Evolutionary conservation across 1,140 invertebrate species (phyloP).

Genomic region (Brachionus angularis): DNA sequence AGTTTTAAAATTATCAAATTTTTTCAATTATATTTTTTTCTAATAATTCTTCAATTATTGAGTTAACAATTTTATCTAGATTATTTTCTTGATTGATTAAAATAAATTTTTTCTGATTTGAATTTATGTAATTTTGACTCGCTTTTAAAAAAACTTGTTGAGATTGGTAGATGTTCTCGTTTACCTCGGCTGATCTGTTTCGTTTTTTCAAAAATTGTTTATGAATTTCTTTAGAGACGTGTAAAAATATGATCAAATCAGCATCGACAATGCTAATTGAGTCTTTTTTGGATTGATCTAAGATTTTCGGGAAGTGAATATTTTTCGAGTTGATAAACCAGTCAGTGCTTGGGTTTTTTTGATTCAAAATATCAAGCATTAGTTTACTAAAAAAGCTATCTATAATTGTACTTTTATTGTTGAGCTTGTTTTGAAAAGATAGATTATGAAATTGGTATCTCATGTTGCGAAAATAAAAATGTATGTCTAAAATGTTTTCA

Average conservation of each 20-base stretch:
- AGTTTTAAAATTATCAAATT: neutral
- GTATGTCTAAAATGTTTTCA: conserved; percentile 10
- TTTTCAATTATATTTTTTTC: conserved; percentile 1
- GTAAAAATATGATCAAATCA: conserved; percentile 6
- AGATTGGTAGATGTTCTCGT: conserved; percentile 8
- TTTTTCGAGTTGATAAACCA: conserved; percentile 18
- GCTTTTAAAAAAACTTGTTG: neutral
- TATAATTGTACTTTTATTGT: conserved; percentile 1
- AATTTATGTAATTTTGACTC: neutral
- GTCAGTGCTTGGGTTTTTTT: neutral
- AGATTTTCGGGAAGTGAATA: neutral
- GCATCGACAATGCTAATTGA: neutral
- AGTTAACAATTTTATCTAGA: neutral
- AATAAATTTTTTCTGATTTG: neutral
- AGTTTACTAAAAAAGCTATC: conserved; percentile 35
- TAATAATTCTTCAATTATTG: neutral
- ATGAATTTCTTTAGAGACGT: neutral
- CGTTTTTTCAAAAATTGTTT: conserved; percentile 18
- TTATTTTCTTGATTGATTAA: conserved; percentile 16
- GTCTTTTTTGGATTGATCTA: conserved; percentile 4
- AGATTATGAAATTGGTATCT: neutral
- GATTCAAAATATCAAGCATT: conserved; percentile 11
- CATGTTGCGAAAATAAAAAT: conserved; percentile 39
- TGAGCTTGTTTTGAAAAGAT: neutral
- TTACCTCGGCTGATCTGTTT: conserved; percentile 1